Conservation (phyloP, 1,140 invertebrate species). For the Steinernema feltiae region DNA sequence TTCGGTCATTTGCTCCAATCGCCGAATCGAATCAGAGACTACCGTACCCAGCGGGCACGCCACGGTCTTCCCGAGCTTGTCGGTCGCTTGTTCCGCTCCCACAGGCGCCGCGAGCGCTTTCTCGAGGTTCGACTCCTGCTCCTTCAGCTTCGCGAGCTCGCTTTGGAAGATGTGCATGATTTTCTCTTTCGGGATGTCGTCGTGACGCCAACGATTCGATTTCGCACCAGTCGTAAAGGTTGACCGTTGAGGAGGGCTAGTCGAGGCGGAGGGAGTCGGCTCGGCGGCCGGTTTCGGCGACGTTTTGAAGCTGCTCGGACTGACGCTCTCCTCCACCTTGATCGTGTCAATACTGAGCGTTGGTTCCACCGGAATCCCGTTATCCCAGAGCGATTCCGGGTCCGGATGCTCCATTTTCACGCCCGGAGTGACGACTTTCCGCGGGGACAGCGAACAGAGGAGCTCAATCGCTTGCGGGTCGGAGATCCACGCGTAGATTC, state of each 20-base stretch:
- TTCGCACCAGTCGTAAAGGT: constrained; percentile 61
- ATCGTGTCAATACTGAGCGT: not conserved
- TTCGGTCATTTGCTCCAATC: constrained; percentile 66
- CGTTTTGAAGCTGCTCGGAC: no score
- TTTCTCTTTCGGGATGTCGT: constrained; percentile 92
- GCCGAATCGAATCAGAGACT: constrained; percentile 67
- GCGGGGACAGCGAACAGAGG: constrained; percentile 78
- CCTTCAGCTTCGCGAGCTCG: constrained; percentile 84
- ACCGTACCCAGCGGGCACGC: constrained; percentile 17
- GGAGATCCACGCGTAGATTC: constrained; percentile 98
- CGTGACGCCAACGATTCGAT: constrained; percentile 69
- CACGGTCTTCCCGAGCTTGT: constrained; percentile 70
- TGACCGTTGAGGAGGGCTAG: constrained; percentile 39
- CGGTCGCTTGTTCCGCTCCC: constrained; percentile 66
- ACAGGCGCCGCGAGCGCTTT: constrained; percentile 56
- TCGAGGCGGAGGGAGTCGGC: not conserved
- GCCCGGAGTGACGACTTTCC: constrained; percentile 35
- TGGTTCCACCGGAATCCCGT: not conserved
- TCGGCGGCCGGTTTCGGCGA: not conserved
- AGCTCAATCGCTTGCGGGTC: constrained; percentile 92
- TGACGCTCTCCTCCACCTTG: not conserved
- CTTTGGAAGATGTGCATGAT: constrained; percentile 93
- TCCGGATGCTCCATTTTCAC: constrained; percentile 53
- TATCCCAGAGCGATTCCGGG: constrained; percentile 46
- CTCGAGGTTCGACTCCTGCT: constrained; percentile 58